A percentile compares a stretch with the other conserved stretches of the same genome.
phyloP scores from a whole-genome alignment of 2,888 invertebrate genomes.

The Eupithecia exiguata region DNA sequence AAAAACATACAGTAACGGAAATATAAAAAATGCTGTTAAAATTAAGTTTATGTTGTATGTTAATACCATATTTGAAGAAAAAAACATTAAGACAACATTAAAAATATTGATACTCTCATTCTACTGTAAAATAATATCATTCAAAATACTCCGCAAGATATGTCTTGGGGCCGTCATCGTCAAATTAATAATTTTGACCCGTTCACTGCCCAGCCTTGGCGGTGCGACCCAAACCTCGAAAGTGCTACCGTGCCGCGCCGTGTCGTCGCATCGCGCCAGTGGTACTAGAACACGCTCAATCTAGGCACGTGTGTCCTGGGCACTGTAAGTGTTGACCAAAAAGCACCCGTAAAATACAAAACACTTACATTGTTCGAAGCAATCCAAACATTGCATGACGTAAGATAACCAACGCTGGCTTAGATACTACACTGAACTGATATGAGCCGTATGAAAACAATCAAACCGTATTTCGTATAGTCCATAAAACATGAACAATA shows the following conservation, averaged over 20 bases:
- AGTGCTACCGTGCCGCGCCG: too few relatives aligned
- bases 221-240: too few relatives aligned
- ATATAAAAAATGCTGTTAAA: neutral
- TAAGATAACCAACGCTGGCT: slow-evolving; percentile 8
- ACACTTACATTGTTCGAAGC: neutral
- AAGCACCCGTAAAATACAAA: neutral
- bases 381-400: slow-evolving; percentile 12
- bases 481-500: slow-evolving; percentile 33
- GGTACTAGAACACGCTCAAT: neutral
- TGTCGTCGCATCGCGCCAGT: too few relatives aligned
- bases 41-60: neutral
- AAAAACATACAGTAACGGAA: neutral
- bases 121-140: neutral
- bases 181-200: neutral
- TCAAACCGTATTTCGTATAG: slow-evolving; percentile 33
- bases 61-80: too few relatives aligned
- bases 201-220: neutral
- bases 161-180: neutral
- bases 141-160: neutral
- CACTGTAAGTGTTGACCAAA: neutral
- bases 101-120: too few relatives aligned
- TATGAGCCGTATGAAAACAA: slow-evolving; percentile 41
- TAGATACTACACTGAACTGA: slow-evolving; percentile 20
- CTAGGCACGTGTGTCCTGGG: neutral
- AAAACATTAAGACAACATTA: too few relatives aligned